Percentiles rank a stretch among this genome's conserved stretches.
These are phyloP conservation scores for Tenualosa thibaudeaui DNA, from an alignment of 2,797 vertebrate species.

Conservation along the genomic window DNA sequence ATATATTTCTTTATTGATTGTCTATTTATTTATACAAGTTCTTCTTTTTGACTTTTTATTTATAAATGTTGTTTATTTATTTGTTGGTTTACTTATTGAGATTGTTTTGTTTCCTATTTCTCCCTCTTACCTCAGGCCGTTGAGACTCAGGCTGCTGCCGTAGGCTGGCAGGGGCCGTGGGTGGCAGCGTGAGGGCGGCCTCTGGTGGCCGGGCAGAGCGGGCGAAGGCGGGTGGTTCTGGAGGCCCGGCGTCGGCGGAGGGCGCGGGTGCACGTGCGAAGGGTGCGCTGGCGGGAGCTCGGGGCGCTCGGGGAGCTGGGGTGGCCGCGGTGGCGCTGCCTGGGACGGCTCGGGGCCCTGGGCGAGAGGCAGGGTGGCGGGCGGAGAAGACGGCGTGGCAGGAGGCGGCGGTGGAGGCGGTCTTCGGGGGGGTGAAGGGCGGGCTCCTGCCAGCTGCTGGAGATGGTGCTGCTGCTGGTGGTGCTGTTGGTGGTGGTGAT, in stretches of 20 bases:
- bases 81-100: background rate
- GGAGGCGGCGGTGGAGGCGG: slow-evolving; percentile 53
- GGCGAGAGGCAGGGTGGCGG: slow-evolving; percentile 70
- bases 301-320: slow-evolving; percentile 55
- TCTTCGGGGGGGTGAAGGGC: slow-evolving; percentile 51
- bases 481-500: background rate
- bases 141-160: slow-evolving; percentile 87
- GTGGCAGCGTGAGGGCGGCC: slow-evolving; percentile 80
- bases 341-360: slow-evolving; percentile 70
- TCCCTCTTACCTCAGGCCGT: slow-evolving; percentile 85
- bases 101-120: background rate
- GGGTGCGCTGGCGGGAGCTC: slow-evolving; percentile 66
- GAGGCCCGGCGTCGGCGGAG: slow-evolving; percentile 71
- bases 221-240: slow-evolving; percentile 69
- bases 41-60: background rate
- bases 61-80: background rate
- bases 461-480: background rate
- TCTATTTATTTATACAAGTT: background rate
- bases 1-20: background rate
- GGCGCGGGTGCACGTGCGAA: slow-evolving; percentile 65
- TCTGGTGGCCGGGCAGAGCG: slow-evolving; percentile 77
- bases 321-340: slow-evolving; percentile 61
- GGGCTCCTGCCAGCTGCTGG: background rate
- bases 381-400: slow-evolving; percentile 54
- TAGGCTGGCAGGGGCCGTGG: slow-evolving; percentile 83